Base-by-base conservation (phyloP, 2,888 invertebrate genomes). In the Hirtodrosophila duncani region DNA sequence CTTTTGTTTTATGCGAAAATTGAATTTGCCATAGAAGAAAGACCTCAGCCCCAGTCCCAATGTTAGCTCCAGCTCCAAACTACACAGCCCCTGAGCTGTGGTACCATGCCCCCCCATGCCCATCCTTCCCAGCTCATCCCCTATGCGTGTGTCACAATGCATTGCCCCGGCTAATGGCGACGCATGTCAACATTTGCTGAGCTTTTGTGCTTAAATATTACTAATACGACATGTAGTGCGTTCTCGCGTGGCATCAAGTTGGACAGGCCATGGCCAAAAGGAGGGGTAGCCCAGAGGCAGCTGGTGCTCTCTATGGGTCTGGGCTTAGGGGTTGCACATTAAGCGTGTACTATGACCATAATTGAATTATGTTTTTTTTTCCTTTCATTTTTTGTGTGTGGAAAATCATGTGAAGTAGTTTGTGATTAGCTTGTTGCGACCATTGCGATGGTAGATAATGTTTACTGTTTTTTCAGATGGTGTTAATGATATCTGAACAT, bases 131-230 rank as follows among this genome's bases (percentile, higher is more conserved):
- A 1, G 18, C 6, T n/a, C 9, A n/a, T n/a, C 14, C 44, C 18
- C 26, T 8, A 29, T 41, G 48, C 75, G 67, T 78, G 65, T 80
- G 74, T 63, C 81, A 63, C 60, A 77, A 66, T 77, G 78, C 81
- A 78, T 51, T 62, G 59, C 55, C 17, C 46, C 56, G 78, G 56
- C 72, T 71, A 67, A 74, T 77, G 66, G 69, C 78, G 58, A 75
- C 63, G 79, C 78, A 81, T 75, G 81, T 75, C 81, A 81, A 68
- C 78, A 68, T 74, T 72, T 75, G 77, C 72, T 61, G 68, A 75
- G 80, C 81, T 66, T 81, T 75, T 74, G 78, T 78, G 81, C 78
- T 81, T 75, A 69, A 78, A 78, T 78, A 81, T 81, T 78, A 75
- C 74, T 81, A 72, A 81, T 78, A 78, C 74, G 74, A 81, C 74